Evolutionary conservation across 2,888 invertebrate species (phyloP).

Genomic region (Hyposoter didymator): DNA sequence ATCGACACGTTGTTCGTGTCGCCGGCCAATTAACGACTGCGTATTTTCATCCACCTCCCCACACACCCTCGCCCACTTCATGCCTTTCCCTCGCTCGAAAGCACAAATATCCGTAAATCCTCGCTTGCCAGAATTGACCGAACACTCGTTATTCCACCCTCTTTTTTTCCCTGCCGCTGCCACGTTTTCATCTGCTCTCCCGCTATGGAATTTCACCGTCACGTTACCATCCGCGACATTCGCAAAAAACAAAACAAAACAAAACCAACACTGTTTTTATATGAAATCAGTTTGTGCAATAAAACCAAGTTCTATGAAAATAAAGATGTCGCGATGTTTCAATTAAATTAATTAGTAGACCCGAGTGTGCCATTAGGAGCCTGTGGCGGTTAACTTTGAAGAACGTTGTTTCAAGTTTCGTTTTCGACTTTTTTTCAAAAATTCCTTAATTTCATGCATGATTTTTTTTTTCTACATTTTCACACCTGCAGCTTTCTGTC

Average conservation of each 20-base stretch:
- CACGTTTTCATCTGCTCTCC: slow-evolving; percentile 39
- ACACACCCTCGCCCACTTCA: background rate
- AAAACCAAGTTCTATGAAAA: background rate
- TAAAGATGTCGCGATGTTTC: background rate
- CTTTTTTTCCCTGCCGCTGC: slow-evolving; percentile 68
- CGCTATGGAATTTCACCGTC: slow-evolving; percentile 18
- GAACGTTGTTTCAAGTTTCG: background rate
- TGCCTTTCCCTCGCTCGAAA: slow-evolving; percentile 14
- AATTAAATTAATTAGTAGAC: background rate
- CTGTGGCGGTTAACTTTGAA: background rate
- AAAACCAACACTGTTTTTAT: background rate
- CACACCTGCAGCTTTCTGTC: background rate
- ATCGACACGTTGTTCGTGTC: slow-evolving; percentile 73
- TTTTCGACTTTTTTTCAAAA: background rate
- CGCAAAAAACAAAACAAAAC: background rate
- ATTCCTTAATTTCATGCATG: background rate
- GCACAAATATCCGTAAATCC: slow-evolving; percentile 76
- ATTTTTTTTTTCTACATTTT: background rate
- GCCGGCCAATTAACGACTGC: slow-evolving; percentile 77
- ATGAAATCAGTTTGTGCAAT: background rate
- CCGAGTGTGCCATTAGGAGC: no score
- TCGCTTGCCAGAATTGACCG: slow-evolving; percentile 65
- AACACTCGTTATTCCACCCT: slow-evolving; percentile 56
- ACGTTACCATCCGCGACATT: slow-evolving; percentile 11
- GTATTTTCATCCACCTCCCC: slow-evolving; percentile 68